Conservation (phyloP, 2,888 invertebrate genomes). For the Nasonovia ribisnigri region DNA sequence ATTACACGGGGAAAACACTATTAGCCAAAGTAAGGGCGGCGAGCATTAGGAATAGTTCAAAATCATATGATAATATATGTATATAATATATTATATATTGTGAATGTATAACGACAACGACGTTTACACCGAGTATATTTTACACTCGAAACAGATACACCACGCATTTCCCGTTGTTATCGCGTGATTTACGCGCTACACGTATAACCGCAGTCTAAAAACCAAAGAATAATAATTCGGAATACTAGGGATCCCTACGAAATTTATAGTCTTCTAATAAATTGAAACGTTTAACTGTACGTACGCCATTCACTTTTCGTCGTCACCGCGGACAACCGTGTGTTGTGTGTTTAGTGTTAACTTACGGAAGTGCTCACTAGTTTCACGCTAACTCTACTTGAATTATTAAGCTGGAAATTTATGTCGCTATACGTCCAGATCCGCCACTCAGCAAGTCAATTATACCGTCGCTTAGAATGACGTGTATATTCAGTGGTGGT, state of each 20-base stretch:
- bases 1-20: constrained; percentile 25
- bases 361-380: background rate
- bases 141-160: background rate
- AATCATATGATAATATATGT: constrained; percentile 20
- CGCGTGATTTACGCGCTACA: background rate
- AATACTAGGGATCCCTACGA: background rate
- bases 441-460: background rate
- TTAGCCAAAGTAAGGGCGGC: constrained; percentile 1
- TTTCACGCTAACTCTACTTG: background rate
- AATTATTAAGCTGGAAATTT: constrained; percentile 9
- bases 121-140: constrained; percentile 26
- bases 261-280: background rate
- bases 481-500: background rate
- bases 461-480: background rate
- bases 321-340: background rate
- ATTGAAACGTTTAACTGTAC: background rate
- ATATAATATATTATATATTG: background rate
- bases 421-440: background rate
- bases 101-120: constrained; percentile 21
- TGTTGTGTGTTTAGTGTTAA: background rate
- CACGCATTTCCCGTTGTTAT: background rate
- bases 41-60: constrained; percentile 26
- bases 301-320: background rate
- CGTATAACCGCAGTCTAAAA: constrained; percentile 15
- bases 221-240: constrained; percentile 1